Conservation (phyloP, 1,140 invertebrate species). For the Hypothenemus hampei region DNA sequence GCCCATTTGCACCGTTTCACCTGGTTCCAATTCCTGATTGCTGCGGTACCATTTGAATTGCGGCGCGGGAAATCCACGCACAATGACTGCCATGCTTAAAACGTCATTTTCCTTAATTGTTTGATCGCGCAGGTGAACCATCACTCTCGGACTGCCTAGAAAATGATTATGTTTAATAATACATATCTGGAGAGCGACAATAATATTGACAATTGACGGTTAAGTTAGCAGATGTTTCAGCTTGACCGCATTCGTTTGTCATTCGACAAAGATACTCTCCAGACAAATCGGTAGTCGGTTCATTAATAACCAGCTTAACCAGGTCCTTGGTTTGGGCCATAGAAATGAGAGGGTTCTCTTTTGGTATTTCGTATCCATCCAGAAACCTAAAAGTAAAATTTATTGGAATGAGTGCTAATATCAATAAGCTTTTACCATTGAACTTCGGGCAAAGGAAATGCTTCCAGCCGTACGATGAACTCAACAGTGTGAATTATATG, state of each 20-base stretch:
- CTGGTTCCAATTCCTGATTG: conserved; percentile 13
- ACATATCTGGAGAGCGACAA: neutral
- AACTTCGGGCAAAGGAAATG: conserved; percentile 15
- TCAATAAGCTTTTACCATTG: conserved; percentile 3
- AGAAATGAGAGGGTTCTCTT: conserved; percentile 7
- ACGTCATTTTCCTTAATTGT: conserved; percentile 10
- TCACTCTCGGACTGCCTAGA: conserved; percentile 20
- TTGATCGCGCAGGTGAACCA: conserved; percentile 15
- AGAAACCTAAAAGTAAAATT: conserved; percentile 12
- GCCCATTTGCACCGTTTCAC: conserved; percentile 16
- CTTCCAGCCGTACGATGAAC: conserved; percentile 15
- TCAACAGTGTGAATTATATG: conserved; percentile 22
- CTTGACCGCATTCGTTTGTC: conserved; percentile 17
- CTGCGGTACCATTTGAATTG: conserved; percentile 23
- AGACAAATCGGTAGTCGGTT: conserved; percentile 22
- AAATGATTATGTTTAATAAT: neutral
- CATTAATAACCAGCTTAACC: conserved; percentile 19
- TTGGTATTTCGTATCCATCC: conserved; percentile 15
- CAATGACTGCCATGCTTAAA: conserved; percentile 7
- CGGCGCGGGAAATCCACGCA: conserved; percentile 12
- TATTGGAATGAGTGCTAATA: neutral
- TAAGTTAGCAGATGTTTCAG: conserved; percentile 8
- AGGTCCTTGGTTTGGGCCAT: conserved; percentile 13
- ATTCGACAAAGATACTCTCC: conserved; percentile 22
- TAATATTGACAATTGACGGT: conserved; percentile 19